Percentiles rank a stretch among this genome's conserved stretches.
These are phyloP conservation scores for Darevskia nairensis DNA, from an alignment of 2,797 vertebrate genomes.

Conservation along the genomic window DNA sequence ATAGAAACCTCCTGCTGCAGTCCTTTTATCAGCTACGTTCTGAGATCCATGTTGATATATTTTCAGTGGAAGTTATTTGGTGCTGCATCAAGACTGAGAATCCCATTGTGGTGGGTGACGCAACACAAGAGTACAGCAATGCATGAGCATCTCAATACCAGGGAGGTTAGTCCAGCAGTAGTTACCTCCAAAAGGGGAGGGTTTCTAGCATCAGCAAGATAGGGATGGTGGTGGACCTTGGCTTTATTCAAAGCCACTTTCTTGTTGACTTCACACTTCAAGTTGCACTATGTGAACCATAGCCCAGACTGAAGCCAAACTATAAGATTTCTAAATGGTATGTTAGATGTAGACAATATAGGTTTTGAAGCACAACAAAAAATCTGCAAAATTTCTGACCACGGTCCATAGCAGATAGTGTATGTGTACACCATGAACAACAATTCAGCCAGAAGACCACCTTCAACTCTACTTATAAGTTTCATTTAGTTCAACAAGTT, in stretches of 20 bases:
- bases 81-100: background rate
- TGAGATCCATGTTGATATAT: background rate
- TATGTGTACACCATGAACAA: background rate
- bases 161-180: background rate
- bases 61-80: background rate
- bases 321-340: too few relatives aligned
- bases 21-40: background rate
- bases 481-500: background rate
- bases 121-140: background rate
- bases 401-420: background rate
- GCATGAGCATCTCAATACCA: background rate
- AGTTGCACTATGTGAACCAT: background rate
- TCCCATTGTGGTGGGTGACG: background rate
- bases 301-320: background rate
- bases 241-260: background rate
- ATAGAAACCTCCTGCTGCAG: background rate
- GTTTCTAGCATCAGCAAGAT: background rate
- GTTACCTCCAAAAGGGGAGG: background rate
- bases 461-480: background rate
- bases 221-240: background rate
- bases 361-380: background rate
- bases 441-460: too few relatives aligned
- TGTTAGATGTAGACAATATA: background rate
- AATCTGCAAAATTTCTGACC: background rate
- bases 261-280: background rate